Base-by-base conservation (phyloP, 2,888 invertebrate species). In the Lasioglossum calceatum region DNA sequence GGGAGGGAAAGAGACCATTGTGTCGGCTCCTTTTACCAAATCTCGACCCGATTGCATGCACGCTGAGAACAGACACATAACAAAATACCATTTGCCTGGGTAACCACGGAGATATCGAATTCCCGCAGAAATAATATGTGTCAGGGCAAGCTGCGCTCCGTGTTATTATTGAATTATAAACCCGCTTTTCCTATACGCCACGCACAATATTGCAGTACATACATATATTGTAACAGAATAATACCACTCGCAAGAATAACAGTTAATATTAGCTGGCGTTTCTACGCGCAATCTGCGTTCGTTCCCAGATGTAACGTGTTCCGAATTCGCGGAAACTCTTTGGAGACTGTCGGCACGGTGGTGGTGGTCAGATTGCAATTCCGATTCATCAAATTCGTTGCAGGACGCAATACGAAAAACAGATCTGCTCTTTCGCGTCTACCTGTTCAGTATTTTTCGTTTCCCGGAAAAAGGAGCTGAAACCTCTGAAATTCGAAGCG, bases 141-240 rank as follows among this genome's bases (percentile, higher is more conserved):
- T 61, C 64, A 16, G 27, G 61, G 39, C 76, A 70, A 50, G 71
- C 80, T 76, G 77, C 44, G 64, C 70, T 54, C 61, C 50, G 27
- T 84, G 87, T 87, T 87, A 77, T 87, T 81, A 87, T 87, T 84
- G 87, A 87, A 87, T 87, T 87, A 87, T 81, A 84, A 87, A 74
- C 84, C 77, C 67, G 87, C 79, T 87, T 84, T 84, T 77, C 87
- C 79, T 74, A 47, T 47, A 77, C 73, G 50, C 80, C 71, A 58
- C 61, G 23, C 73, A 74, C 84, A 70, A 78, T 84, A 81, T 77
- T 81, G n/a, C 76, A 47, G 67, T 19, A 50, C 50, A 23, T 50
- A 50, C 19, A 7, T 50, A 44, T 12, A 86, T 58, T 50, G 36
- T 87, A 79, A 84, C 67, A 19, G 67, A 79, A 81, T 87, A 79